Evolutionary conservation across 2,888 invertebrate genomes (phyloP), one percentile per base, ranked within the genome.

Genomic region (Oxytorus armatus): DNA sequence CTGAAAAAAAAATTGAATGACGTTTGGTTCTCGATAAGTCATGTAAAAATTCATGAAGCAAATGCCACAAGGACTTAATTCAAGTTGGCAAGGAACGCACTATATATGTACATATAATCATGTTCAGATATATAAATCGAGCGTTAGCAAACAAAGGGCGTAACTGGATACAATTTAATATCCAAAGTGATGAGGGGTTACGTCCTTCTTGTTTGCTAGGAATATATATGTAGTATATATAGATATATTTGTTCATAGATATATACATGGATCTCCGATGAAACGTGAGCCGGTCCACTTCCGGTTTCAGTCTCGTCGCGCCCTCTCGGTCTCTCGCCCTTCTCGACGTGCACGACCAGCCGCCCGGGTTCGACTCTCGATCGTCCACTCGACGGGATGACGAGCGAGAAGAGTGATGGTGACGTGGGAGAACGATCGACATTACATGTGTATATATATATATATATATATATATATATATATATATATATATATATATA

Each of bases 301-400:
- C 80, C 80, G 77, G 80, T 77, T 80, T 77, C 68, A 49, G 74
- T 49, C 70, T 44, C 73, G 55, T 65, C 47, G 57, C 33, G 18
- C 29, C 44, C 57, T 49, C 63, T 47, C 63, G 16, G 16, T 47
- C 65, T 53, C 63, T 47, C 78, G 39, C 59, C 39, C 66, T 29
- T 25, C 53, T 25, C 59, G 25, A 51, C 59, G 29, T 47, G 66
- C 65, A 65, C 77, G 65, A 36, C 51, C 75, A 36, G 29, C 59
- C 63, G 16, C 16, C 3, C 18, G 29, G 39, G 55, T 57, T 53
- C 76, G 79, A 80, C 68, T 77, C 80, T 77, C 80, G 61, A 76
- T 79, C 76, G 61, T 76, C 79, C 76, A 76, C 76, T 79, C 76
- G 39, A 79, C 63, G 78, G 61, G 78, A 76, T 76, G 79, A 82